Percentiles rank a stretch among this genome's conserved stretches.
Conservation (phyloP, 2,888 invertebrate genomes). For the Endotricha flammealis region DNA sequence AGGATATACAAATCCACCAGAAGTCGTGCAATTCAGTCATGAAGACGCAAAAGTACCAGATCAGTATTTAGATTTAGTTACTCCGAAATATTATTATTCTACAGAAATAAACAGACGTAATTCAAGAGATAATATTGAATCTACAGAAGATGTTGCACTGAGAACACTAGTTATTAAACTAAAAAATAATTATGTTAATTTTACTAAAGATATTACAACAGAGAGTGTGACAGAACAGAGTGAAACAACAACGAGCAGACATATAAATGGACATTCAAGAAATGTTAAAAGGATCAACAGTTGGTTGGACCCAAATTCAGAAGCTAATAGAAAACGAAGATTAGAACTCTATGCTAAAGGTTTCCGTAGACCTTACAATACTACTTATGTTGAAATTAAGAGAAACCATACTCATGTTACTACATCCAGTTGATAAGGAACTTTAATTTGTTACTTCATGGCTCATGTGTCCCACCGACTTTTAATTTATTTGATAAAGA, state of each 20-base stretch:
- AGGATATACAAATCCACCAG: conserved; percentile 42
- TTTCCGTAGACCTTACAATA: conserved; percentile 36
- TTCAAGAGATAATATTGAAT: conserved; percentile 16
- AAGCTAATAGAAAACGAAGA: conserved; percentile 47
- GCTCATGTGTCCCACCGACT: conserved; percentile 24
- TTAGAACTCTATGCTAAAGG: conserved; percentile 47
- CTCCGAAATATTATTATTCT: conserved; percentile 7
- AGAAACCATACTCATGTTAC: conserved; percentile 38
- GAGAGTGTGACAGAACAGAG: conserved; percentile 15
- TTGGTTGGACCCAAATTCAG: conserved; percentile 37
- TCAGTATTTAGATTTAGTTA: conserved; percentile 32
- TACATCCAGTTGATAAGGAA: background rate
- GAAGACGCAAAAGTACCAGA: conserved; percentile 64
- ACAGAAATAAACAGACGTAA: conserved; percentile 25
- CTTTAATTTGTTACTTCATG: conserved; percentile 4
- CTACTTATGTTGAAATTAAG: conserved; percentile 59
- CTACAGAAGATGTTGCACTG: conserved; percentile 18
- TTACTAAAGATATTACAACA: conserved; percentile 19
- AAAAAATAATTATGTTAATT: conserved; percentile 36
- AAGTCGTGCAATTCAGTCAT: conserved; percentile 55
- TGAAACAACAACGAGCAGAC: conserved; percentile 42
- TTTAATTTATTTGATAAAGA: conserved; percentile 11
- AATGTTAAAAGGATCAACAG: conserved; percentile 37
- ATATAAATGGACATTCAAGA: conserved; percentile 40
- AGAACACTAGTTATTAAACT: conserved; percentile 42